Conservation (phyloP, 1,140 invertebrate genomes). For the Lethrus apterus region DNA sequence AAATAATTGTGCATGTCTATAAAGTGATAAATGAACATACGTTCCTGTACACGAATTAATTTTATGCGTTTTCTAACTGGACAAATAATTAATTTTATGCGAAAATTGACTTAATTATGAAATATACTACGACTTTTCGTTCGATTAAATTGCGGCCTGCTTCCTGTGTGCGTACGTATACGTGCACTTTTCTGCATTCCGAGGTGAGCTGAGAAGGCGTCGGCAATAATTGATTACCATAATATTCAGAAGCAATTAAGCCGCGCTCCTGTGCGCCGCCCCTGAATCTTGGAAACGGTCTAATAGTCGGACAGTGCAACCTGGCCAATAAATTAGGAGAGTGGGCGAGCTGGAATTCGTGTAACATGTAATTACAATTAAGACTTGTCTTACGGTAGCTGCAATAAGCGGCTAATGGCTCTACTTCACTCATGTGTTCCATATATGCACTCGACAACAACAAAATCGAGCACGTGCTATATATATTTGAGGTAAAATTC, state of each 20-base stretch:
- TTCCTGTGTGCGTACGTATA: no score
- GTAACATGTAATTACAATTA: conserved; percentile 33
- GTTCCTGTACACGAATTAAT: no score
- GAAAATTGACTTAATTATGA: no score
- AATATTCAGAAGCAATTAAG: conserved; percentile 21
- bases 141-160: no score
- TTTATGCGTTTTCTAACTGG: no score
- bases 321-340: conserved; percentile 32
- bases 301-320: conserved; percentile 19
- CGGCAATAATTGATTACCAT: conserved; percentile 18
- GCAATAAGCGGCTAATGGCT: conserved; percentile 18
- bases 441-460: not conserved
- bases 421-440: conserved; percentile 17
- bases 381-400: conserved; percentile 30
- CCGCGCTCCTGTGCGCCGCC: conserved; percentile 17
- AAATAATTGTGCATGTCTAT: no score
- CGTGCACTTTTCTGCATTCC: not conserved
- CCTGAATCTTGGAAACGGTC: conserved; percentile 17
- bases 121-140: no score
- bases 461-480: not conserved
- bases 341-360: conserved; percentile 31
- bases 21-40: no score
- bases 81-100: no score
- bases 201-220: not conserved
- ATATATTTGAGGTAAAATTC: no score